These are phyloP conservation scores for Oscarella lobularis DNA, from an alignment of 37 sponge, comb jelly and placozoan genomes.

Conservation along the genomic window DNA sequence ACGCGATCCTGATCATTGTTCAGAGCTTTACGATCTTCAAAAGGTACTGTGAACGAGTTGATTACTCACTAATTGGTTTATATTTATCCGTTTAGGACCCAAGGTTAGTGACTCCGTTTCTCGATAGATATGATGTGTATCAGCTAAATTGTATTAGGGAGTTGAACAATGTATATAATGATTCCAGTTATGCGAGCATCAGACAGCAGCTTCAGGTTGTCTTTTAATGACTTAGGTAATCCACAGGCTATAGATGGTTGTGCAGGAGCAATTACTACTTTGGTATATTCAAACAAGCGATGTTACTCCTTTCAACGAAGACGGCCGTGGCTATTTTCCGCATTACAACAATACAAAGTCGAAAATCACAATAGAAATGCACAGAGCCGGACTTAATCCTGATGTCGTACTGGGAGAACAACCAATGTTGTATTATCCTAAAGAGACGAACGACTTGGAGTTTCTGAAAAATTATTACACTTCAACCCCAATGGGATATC, in stretches of 20 bases:
- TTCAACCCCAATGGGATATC: not conserved
- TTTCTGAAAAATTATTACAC: not conserved
- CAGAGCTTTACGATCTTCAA: not conserved
- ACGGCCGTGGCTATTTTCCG: not conserved
- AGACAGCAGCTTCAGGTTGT: not conserved
- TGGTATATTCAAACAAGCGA: not conserved
- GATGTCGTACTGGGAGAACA: not conserved
- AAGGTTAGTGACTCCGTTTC: not conserved
- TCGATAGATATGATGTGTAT: not conserved
- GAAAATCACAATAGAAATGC: not conserved
- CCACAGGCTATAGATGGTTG: no score
- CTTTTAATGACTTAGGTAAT: no score
- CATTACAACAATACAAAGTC: not conserved
- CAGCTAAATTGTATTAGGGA: no score
- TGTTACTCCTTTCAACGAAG: not conserved
- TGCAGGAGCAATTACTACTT: not conserved
- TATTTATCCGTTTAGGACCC: not conserved
- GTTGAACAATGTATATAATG: not conserved
- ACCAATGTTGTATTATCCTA: not conserved
- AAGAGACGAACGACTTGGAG: not conserved
- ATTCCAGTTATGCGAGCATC: not conserved
- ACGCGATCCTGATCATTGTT: not conserved
- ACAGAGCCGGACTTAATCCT: not conserved
- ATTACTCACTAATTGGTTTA: not conserved
- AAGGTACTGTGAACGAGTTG: not conserved